Evolutionary conservation across 2,888 invertebrate species (phyloP), one percentile per base, ranked within the genome.

Genomic region (Leistus spinibarbis): DNA sequence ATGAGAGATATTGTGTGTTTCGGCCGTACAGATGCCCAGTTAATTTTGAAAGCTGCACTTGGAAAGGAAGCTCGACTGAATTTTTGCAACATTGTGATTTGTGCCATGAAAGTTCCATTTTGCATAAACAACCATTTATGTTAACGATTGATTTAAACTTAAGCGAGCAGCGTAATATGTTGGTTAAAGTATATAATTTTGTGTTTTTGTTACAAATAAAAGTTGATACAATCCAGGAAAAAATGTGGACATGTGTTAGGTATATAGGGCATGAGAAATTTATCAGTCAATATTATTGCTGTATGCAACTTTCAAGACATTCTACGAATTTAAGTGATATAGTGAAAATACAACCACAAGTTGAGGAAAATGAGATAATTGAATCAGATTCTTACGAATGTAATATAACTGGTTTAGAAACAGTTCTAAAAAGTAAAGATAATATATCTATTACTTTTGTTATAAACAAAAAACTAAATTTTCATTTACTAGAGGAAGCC

Each of bases 161-260:
- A 60, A 62, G 67, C 62, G 19, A 13, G 19, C 7, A 40, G 19
- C 24, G 56, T 62, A 67, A 73, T 73, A 40, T 67, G 20, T 23
- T 73, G 23, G n/a, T 67, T n/a, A 20, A n/a, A 24, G 19, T 66
- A 5, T 67, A 40, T 20, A 67, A 67, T 9, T 67, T 73, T 60
- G 2, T 73, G 7, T 73, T 73, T 60, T 22, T 73, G 17, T 17
- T 73, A 17, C 73, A 73, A 67, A 24, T 67, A 20, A 65, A 73
- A 73, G 24, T 73, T 40, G 40, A 22, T 67, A 20, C 22, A 3
- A 5, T 2, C 54, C 2, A 20, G 7, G 40, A 54, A 19, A 73
- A 73, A 67, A 73, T 73, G 3, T 73, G 67, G 66, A 66, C 62
- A 62, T 67, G 66, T 53, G 40, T 73, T 10, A 57, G 73, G 13